Conservation (phyloP, 2,888 invertebrate species). For the Digitonthophagus gazella region DNA sequence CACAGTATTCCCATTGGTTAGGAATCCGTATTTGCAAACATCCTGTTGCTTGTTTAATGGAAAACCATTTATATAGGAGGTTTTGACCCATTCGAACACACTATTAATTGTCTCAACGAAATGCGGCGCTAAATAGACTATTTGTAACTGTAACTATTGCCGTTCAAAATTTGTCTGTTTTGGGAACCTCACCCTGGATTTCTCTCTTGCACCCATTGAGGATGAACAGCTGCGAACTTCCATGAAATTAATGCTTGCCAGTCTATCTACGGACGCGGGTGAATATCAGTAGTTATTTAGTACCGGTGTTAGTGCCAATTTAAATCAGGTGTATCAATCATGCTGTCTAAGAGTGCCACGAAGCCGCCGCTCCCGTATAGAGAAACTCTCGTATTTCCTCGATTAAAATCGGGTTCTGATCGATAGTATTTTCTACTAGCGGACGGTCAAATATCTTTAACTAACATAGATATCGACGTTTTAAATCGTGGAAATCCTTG, state of each 20-base stretch:
- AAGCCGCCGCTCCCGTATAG: conserved; percentile 21
- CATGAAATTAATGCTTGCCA: conserved; percentile 27
- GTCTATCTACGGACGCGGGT: conserved; percentile 26
- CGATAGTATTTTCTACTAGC: conserved; percentile 20
- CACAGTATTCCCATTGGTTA: conserved; percentile 1
- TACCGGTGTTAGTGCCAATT: conserved; percentile 29
- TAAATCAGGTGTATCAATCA: conserved; percentile 29
- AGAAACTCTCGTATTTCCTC: conserved; percentile 2
- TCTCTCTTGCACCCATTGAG: conserved; percentile 5
- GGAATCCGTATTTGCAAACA: conserved; percentile 11
- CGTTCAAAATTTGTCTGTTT: conserved; percentile 15
- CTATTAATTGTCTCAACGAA: conserved; percentile 17
- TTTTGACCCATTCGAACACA: conserved; percentile 1
- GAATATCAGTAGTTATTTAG: conserved; percentile 29
- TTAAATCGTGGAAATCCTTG: conserved; percentile 17
- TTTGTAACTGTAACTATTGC: conserved; percentile 1
- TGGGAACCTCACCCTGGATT: conserved; percentile 1
- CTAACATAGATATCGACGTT: conserved; percentile 22
- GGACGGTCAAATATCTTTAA: conserved; percentile 23
- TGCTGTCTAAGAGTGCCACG: conserved; percentile 27
- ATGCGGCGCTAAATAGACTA: conserved; percentile 16
- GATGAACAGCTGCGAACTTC: conserved; percentile 25
- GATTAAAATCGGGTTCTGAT: conserved; percentile 12
- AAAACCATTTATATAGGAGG: conserved; percentile 7
- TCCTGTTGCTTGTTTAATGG: conserved; percentile 12